These are phyloP conservation scores for Smittia aterrima DNA, from an alignment of 2,888 invertebrate genomes.

Conservation along the genomic window DNA sequence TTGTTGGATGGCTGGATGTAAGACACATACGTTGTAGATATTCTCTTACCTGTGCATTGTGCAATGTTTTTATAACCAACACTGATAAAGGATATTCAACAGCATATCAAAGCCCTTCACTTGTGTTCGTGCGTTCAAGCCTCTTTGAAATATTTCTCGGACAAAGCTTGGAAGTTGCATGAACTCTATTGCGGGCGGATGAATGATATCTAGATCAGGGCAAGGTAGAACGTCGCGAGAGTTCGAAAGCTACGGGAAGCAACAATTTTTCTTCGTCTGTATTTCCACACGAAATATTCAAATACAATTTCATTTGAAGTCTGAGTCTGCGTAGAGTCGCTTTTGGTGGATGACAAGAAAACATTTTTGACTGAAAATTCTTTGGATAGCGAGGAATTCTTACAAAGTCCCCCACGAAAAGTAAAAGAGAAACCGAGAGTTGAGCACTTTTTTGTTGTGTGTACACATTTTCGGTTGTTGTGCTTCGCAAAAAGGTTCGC, in stretches of 20 bases:
- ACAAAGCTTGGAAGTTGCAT: background rate
- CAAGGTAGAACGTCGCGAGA: background rate
- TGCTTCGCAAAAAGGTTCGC: background rate
- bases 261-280: constrained; percentile 33
- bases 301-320: constrained; percentile 5
- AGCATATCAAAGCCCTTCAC: background rate
- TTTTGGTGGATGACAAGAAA: constrained; percentile 16
- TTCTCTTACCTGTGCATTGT: constrained; percentile 39
- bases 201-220: background rate
- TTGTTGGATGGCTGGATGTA: background rate
- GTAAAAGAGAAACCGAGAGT: background rate
- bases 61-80: constrained; percentile 36
- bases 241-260: constrained; percentile 31
- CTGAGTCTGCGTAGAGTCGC: constrained; percentile 35
- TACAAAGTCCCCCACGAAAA: background rate
- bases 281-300: constrained; percentile 16
- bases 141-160: background rate
- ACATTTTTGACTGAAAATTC: background rate
- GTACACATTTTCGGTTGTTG: constrained; percentile 8
- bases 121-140: background rate
- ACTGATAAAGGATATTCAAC: constrained; percentile 30
- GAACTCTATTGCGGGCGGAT: background rate
- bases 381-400: constrained; percentile 3
- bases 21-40: background rate
- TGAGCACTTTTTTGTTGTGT: background rate